Evolutionary conservation across 2,888 invertebrate species (phyloP), one percentile per base, ranked within the genome.

Genomic region (Timema podura): DNA sequence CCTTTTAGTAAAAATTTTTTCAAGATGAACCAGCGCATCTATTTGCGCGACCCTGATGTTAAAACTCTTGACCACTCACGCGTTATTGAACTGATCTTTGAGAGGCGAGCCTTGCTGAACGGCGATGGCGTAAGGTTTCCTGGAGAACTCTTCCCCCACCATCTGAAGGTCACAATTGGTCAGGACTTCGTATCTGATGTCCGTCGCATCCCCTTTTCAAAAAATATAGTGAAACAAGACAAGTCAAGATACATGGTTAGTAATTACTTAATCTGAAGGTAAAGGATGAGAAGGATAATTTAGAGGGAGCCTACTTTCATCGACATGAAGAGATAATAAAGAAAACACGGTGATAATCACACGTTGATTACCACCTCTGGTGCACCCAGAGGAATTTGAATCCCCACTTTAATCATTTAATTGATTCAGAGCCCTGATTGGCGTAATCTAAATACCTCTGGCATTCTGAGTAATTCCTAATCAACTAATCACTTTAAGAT

Each of bases 91-190:
- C 80, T 95, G 93, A 80, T 96, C 96, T 79, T 95, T 95, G 66
- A 98, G 83, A 1, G 95, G 94, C 0, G 96, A 96, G 0, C 96
- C 95, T 80, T 97, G 96, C 80, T 97, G 97, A 0, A 98, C 97
- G 0, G 97, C 98, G 65, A 98, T 91, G 0, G 98, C 98, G 78
- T 97, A 97, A 0, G 98, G 98, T 79, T 98, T 98, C 71, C 97
- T 86, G 0, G 96, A 96, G 81, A 98, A 98, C 81, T 98, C 98
- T 73, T 97, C 96, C 0, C 98, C 98, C 0, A 98, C 93, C 83
- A 91, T 90, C 80, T 93, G 91, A 8, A 98, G 85, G 78, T 96
- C 95, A 79, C 96, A 96, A 80, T 89, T 91, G 1, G 90, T 94
- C 79, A 94, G 82, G 10, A 88, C 89, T 54, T 89, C 85, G 79